phyloP scores from a whole-genome alignment of 2,113 vertebrate species.

The Calyptomena viridis region DNA sequence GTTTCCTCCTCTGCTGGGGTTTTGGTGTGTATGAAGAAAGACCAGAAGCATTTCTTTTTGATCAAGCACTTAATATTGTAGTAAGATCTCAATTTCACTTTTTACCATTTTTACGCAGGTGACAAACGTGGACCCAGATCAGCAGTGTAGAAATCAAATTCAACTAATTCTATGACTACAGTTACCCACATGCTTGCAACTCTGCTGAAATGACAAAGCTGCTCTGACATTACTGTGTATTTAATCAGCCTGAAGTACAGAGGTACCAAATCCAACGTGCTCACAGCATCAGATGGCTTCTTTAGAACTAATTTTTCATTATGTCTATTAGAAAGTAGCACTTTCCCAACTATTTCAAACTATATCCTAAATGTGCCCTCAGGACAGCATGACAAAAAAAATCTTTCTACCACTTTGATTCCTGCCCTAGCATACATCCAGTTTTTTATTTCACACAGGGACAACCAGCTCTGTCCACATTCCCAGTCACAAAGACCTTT shows the following conservation, averaged over 20 bases:
- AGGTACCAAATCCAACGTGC: rapidly evolving
- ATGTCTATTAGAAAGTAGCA: neutral
- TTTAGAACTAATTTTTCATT: neutral
- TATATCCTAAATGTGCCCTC: neutral
- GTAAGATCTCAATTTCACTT: neutral
- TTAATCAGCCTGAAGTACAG: neutral
- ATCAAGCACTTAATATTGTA: neutral
- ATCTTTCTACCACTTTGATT: neutral
- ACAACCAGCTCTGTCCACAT: neutral
- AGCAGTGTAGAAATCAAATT: neutral
- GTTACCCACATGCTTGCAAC: neutral
- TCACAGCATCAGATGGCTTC: rapidly evolving
- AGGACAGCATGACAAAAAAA: neutral
- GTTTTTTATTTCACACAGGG: neutral
- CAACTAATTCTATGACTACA: neutral
- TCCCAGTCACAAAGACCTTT: neutral
- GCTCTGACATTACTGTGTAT: neutral
- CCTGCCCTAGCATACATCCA: neutral
- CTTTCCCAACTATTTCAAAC: neutral
- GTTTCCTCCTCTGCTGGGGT: neutral
- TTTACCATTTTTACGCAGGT: neutral
- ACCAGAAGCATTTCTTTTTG: neutral
- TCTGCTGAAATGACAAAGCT: neutral
- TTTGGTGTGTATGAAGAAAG: neutral
- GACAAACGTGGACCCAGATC: neutral